phyloP scores from a whole-genome alignment of 2,113 vertebrate species.

The Lamprotornis superbus region DNA sequence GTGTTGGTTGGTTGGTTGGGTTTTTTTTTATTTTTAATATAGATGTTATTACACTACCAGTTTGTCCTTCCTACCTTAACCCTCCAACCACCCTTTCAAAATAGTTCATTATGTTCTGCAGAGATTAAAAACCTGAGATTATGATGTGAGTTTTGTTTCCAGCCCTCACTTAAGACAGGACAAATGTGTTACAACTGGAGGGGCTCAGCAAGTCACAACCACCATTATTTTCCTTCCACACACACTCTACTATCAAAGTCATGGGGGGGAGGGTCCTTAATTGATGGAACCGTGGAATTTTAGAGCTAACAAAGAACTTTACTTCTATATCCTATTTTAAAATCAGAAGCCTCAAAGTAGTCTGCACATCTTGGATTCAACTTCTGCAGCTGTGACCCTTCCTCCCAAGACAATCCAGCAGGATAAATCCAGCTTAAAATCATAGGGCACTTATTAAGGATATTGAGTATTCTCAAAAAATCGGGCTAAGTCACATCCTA shows the following conservation, averaged over 20 bases:
- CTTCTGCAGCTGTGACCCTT: background rate
- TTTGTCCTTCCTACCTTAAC: conserved; percentile 30
- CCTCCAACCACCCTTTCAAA: conserved; percentile 29
- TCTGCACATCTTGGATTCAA: background rate
- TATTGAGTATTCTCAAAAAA: background rate
- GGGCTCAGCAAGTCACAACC: background rate
- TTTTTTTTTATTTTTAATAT: conserved; percentile 7
- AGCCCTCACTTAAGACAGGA: background rate
- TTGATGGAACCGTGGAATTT: background rate
- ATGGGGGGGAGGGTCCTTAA: background rate
- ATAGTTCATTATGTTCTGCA: background rate
- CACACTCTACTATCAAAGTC: background rate
- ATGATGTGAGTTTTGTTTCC: background rate
- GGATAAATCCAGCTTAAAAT: background rate
- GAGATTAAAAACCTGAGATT: background rate
- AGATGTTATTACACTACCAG: conserved; percentile 23
- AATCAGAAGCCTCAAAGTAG: background rate
- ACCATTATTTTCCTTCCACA: background rate
- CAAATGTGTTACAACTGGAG: background rate
- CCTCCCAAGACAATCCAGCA: background rate
- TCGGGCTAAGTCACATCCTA: background rate
- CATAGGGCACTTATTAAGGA: background rate
- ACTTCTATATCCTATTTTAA: background rate
- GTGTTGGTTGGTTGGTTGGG: background rate
- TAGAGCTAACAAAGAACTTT: background rate